Evolutionary conservation across 2,797 vertebrate species (phyloP).

Genomic region (Selene dorsalis): DNA sequence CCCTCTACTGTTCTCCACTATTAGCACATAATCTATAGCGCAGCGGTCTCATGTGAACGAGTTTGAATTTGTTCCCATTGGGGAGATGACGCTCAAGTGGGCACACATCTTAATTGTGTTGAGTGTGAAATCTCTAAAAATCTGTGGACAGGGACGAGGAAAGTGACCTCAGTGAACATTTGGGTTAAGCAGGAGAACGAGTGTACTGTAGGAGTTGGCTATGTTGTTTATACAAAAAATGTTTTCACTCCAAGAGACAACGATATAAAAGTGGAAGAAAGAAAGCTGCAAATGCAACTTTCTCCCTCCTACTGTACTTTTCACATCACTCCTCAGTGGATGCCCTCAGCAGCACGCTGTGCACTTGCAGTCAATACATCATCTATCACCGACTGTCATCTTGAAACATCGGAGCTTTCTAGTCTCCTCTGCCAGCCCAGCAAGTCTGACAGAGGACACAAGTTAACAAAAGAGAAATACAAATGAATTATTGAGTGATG

Average conservation of each 20-base stretch:
- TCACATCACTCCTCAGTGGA: conserved; percentile 45
- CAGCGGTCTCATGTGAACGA: background rate
- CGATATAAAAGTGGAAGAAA: background rate
- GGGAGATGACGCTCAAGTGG: conserved; percentile 42
- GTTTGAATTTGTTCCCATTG: conserved; percentile 5
- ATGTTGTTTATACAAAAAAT: no score
- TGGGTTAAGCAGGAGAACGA: no score
- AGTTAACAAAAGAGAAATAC: conserved; percentile 51
- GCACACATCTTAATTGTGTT: conserved; percentile 58
- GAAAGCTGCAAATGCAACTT: conserved; percentile 24
- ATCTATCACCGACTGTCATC: conserved; percentile 54
- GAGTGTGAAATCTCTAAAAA: conserved; percentile 21
- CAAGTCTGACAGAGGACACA: conserved; percentile 43
- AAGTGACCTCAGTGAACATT: conserved; percentile 21
- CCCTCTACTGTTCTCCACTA: conserved; percentile 7
- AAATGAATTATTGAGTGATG: conserved; percentile 58
- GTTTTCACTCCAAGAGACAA: conserved; percentile 21
- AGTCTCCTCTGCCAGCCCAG: conserved; percentile 36
- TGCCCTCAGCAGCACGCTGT: conserved; percentile 40
- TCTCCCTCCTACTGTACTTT: conserved; percentile 27
- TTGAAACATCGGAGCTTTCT: conserved; percentile 27
- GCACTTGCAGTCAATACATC: conserved; percentile 51
- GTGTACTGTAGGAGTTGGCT: no score
- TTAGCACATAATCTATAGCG: background rate
- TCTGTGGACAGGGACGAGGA: background rate